Evolutionary conservation across 2,113 vertebrate genomes (phyloP).

Genomic region (Jaculus jaculus): DNA sequence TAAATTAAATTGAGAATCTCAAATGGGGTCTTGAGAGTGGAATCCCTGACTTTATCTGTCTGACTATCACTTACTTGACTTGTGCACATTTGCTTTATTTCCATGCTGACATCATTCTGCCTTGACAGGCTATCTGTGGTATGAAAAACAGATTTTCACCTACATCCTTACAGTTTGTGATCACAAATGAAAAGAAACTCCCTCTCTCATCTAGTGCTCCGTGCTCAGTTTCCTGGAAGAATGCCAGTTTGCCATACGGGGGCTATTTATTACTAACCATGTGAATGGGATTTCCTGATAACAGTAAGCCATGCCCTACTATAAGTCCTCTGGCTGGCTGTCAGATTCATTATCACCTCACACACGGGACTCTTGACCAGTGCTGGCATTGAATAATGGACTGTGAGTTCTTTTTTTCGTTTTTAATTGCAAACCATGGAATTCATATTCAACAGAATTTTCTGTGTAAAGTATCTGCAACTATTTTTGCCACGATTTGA

Average conservation of each 20-base stretch:
- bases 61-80: slow-evolving; percentile 15
- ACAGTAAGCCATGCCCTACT: background rate
- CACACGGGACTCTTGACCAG: background rate
- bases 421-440: slow-evolving; percentile 6
- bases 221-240: slow-evolving; percentile 4
- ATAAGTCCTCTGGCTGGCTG: slow-evolving; percentile 32
- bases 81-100: background rate
- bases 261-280: slow-evolving; percentile 43
- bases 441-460: slow-evolving; percentile 18
- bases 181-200: background rate
- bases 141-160: background rate
- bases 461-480: background rate
- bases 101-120: slow-evolving; percentile 11
- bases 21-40: background rate
- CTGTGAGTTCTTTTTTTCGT: background rate
- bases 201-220: background rate
- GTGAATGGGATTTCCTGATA: background rate
- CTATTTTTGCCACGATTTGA: background rate
- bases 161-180: slow-evolving; percentile 26
- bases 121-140: background rate
- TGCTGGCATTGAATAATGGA: slow-evolving; percentile 15
- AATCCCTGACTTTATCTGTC: slow-evolving; percentile 27
- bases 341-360: background rate
- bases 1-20: slow-evolving; percentile 16
- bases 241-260: slow-evolving; percentile 36